Conservation (phyloP, 2,797 vertebrate genomes). For the Coendou prehensilis region DNA sequence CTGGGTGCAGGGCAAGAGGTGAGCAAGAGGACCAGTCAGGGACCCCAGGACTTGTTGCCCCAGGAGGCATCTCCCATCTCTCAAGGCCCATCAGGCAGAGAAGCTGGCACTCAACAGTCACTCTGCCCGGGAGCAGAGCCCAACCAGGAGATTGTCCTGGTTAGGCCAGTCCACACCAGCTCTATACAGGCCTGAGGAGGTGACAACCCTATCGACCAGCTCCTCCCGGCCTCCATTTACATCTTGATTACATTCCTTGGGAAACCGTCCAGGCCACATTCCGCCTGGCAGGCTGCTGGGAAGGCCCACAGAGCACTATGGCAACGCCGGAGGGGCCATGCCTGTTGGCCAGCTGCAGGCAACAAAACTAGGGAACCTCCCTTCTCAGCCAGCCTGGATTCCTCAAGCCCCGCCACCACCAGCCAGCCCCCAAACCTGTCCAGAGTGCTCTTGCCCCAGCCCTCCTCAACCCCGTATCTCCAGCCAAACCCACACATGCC, state of each 20-base stretch:
- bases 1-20: slow-evolving; percentile 16
- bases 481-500: not conserved
- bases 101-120: slow-evolving; percentile 58
- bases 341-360: slow-evolving; percentile 27
- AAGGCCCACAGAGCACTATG: slow-evolving; percentile 83
- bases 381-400: slow-evolving; percentile 61
- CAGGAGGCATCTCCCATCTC: slow-evolving; percentile 30
- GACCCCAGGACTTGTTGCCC: not conserved
- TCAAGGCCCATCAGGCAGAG: slow-evolving; percentile 5
- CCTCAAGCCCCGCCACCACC: slow-evolving; percentile 9
- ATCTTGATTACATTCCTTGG: slow-evolving; percentile 86
- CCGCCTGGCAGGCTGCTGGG: slow-evolving; percentile 80
- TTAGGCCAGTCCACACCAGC: slow-evolving; percentile 69
- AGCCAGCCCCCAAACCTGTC: not conserved
- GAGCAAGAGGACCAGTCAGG: not conserved
- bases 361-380: slow-evolving; percentile 56
- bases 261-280: slow-evolving; percentile 83
- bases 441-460: not conserved
- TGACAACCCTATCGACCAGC: slow-evolving; percentile 83
- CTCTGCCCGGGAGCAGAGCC: slow-evolving; percentile 73
- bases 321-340: slow-evolving; percentile 72
- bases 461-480: not conserved
- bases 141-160: slow-evolving; percentile 83
- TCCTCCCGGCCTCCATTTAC: slow-evolving; percentile 80
- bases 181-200: slow-evolving; percentile 77